These are phyloP conservation scores for Synergus itoensis DNA, from an alignment of 2,888 invertebrate genomes.

Conservation along the genomic window DNA sequence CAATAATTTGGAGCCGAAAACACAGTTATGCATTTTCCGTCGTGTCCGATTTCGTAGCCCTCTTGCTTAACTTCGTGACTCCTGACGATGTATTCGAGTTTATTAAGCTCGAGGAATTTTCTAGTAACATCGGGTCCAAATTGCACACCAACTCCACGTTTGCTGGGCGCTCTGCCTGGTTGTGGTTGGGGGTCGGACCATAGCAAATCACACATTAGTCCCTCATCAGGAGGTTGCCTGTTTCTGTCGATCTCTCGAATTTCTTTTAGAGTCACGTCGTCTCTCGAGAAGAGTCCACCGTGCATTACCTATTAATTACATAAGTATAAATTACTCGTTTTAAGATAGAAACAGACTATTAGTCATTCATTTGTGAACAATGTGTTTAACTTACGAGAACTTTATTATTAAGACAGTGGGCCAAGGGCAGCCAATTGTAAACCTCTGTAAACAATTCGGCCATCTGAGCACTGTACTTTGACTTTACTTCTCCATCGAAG, in stretches of 20 bases:
- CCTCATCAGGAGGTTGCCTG: constrained; percentile 98
- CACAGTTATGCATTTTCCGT: constrained; percentile 98
- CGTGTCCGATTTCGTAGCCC: constrained; percentile 97
- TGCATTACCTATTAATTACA: constrained; percentile 90
- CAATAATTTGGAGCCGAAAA: constrained; percentile 99
- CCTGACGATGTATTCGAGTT: constrained; percentile 94
- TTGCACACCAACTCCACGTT: constrained; percentile 98
- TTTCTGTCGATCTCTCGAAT: constrained; percentile 94
- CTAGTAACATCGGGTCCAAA: constrained; percentile 98
- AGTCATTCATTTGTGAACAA: background rate
- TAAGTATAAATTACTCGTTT: background rate
- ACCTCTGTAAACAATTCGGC: constrained; percentile 98
- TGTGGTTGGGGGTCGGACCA: constrained; percentile 99
- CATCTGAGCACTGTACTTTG: constrained; percentile 97
- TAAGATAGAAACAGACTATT: background rate
- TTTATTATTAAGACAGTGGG: constrained; percentile 94
- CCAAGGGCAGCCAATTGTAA: constrained; percentile 97
- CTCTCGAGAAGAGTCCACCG: constrained; percentile 97
- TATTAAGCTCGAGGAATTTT: constrained; percentile 90
- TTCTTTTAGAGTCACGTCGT: constrained; percentile 95
- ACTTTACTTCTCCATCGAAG: constrained; percentile 98
- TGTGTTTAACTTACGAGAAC: constrained; percentile 81
- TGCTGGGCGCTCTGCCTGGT: constrained; percentile 93
- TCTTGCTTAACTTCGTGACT: constrained; percentile 99
- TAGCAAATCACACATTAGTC: constrained; percentile 97